phyloP scores from a whole-genome alignment of 2,113 vertebrate genomes.

The Poeciliopsis turrubarensis region DNA sequence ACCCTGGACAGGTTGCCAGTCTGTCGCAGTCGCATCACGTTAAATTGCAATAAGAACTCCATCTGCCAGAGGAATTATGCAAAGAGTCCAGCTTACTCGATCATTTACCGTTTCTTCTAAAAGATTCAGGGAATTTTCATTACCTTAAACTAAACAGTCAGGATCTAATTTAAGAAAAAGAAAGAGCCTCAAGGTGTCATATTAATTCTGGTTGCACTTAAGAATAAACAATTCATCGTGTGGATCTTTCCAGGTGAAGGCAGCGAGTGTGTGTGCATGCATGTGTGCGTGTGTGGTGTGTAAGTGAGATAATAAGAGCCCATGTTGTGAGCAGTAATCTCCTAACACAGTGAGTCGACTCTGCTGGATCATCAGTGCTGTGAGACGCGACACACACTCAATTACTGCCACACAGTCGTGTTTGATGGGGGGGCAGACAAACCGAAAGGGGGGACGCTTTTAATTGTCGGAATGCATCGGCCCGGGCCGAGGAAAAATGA shows the following conservation, averaged over 20 bases:
- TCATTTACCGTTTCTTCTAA: constrained; percentile 9
- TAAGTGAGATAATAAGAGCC: constrained; percentile 52
- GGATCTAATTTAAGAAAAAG: constrained; percentile 56
- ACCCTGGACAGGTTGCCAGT: no score
- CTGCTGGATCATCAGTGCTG: constrained; percentile 70
- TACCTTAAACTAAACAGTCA: constrained; percentile 50
- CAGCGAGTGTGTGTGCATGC: background rate
- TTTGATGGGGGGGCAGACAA: constrained; percentile 36
- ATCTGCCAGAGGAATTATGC: background rate
- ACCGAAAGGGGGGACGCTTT: constrained; percentile 9
- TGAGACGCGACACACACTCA: constrained; percentile 67
- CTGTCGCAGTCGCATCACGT: background rate
- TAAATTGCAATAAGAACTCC: background rate
- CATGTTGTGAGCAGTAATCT: constrained; percentile 66
- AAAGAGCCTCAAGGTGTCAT: constrained; percentile 41
- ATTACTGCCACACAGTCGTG: constrained; percentile 67
- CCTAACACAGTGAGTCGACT: constrained; percentile 62
- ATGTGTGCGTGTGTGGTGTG: no score
- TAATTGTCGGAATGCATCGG: constrained; percentile 46
- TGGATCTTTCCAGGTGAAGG: constrained; percentile 22
- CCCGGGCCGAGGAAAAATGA: constrained; percentile 19
- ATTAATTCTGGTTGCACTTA: constrained; percentile 39
- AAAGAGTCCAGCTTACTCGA: background rate
- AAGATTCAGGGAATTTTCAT: constrained; percentile 30
- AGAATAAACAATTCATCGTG: constrained; percentile 61